These are phyloP conservation scores for Pherbina coryleti DNA, from an alignment of 2,888 invertebrate genomes.

Conservation along the genomic window DNA sequence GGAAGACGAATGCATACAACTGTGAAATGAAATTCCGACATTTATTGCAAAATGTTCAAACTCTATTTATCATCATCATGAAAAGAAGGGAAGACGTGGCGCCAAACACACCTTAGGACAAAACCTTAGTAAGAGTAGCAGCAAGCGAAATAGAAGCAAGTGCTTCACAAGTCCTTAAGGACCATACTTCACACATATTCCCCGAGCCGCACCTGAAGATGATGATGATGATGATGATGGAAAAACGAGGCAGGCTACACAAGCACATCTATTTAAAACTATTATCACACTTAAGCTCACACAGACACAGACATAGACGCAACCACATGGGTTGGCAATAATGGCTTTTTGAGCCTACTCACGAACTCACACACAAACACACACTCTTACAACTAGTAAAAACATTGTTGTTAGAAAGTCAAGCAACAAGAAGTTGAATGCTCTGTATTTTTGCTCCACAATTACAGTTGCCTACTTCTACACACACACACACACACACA, in stretches of 20 bases:
- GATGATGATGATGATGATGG: neutral
- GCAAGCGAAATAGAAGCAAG: neutral
- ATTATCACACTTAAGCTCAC: constrained; percentile 24
- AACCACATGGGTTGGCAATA: constrained; percentile 30
- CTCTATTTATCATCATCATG: constrained; percentile 37
- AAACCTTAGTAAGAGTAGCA: neutral
- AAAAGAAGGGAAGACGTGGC: neutral
- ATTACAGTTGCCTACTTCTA: neutral
- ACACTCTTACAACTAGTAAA: neutral
- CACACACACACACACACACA: neutral
- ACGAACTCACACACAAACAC: neutral
- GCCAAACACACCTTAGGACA: neutral
- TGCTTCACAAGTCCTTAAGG: neutral
- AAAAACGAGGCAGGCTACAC: neutral
- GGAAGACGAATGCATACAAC: neutral
- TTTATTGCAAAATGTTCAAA: constrained; percentile 39
- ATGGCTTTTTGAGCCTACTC: constrained; percentile 32
- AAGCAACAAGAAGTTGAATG: neutral
- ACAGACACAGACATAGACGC: neutral
- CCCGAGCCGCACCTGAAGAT: constrained; percentile 18
- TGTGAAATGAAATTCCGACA: constrained; percentile 35
- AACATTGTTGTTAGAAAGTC: constrained; percentile 13
- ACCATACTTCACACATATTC: constrained; percentile 1
- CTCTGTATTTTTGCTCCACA: neutral
- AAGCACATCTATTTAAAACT: constrained; percentile 33